A percentile compares a stretch with the other conserved stretches of the same genome.
Evolutionary conservation across 1,140 invertebrate species (phyloP).

Genomic region (Papilio machaon): DNA sequence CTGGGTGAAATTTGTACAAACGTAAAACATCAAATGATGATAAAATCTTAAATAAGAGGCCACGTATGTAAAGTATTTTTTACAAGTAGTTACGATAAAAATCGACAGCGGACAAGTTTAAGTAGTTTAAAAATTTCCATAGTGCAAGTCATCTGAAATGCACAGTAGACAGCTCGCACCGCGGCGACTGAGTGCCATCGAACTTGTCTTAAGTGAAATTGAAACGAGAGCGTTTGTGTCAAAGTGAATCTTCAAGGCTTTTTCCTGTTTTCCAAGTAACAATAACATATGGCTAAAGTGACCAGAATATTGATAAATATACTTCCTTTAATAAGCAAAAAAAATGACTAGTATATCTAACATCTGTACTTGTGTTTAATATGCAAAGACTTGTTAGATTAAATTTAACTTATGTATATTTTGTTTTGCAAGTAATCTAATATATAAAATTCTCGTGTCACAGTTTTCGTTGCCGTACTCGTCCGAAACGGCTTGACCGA

Average conservation of each 20-base stretch:
- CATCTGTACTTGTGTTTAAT: no score
- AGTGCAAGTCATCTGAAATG: conserved; percentile 31
- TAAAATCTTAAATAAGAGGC: no score
- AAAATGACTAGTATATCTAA: no score
- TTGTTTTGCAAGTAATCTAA: not conserved
- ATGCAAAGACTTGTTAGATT: no score
- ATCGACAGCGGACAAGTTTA: not conserved
- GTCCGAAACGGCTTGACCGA: no score
- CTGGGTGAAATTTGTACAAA: no score
- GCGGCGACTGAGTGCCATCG: conserved; percentile 4
- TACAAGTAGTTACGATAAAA: not conserved
- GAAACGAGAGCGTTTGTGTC: conserved; percentile 18
- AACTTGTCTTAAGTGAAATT: conserved; percentile 33
- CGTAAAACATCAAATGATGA: no score
- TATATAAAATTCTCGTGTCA: no score
- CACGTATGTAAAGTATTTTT: not conserved
- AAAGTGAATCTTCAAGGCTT: conserved; percentile 21
- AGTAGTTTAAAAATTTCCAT: conserved; percentile 18
- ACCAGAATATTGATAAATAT: not conserved
- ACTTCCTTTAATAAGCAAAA: no score
- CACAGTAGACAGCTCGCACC: not conserved
- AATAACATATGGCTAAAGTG: not conserved
- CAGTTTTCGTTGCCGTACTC: no score
- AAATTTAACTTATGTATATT: no score
- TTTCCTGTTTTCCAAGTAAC: not conserved